Conservation (phyloP, 1,140 invertebrate genomes). For the Triops cancriformis region DNA sequence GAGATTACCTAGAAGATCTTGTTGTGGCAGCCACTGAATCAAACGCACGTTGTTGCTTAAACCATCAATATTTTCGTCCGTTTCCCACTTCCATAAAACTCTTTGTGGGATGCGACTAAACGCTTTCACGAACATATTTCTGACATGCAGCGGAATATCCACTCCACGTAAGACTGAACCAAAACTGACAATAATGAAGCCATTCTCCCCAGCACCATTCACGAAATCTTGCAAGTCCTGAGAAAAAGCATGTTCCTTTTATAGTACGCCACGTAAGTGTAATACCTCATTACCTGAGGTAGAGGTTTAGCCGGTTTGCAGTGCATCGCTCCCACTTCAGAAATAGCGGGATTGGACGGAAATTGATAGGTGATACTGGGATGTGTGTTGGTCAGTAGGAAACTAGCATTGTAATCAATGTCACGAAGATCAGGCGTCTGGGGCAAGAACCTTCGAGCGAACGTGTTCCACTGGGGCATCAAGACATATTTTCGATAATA, state of each 20-base stretch:
- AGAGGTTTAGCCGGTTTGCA: constrained; percentile 28
- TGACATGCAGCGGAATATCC: constrained; percentile 40
- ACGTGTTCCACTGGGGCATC: neutral
- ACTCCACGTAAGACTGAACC: too few species aligned
- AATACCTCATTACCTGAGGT: constrained; percentile 28
- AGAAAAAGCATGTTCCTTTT: too few species aligned
- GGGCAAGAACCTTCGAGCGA: neutral
- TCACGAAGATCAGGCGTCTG: neutral
- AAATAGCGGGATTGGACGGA: constrained; percentile 28
- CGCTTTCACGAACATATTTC: constrained; percentile 41
- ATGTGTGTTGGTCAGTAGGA: constrained; percentile 31
- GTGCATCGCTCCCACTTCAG: constrained; percentile 31
- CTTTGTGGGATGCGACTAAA: constrained; percentile 48
- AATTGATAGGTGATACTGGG: constrained; percentile 26
- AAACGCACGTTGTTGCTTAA: constrained; percentile 33
- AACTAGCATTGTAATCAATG: constrained; percentile 29
- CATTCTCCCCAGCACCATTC: constrained; percentile 37
- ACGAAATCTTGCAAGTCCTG: constrained; percentile 31
- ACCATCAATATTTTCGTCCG: constrained; percentile 22
- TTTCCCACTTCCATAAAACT: constrained; percentile 54
- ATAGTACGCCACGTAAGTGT: too few species aligned
- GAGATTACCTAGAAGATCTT: constrained; percentile 33
- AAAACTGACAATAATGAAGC: constrained; percentile 51
- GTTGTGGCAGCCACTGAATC: constrained; percentile 35
- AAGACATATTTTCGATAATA: neutral